Percentiles rank a stretch among this genome's conserved stretches.
Evolutionary conservation across 2,888 invertebrate genomes (phyloP).

Genomic region (Aleiodes testaceus): DNA sequence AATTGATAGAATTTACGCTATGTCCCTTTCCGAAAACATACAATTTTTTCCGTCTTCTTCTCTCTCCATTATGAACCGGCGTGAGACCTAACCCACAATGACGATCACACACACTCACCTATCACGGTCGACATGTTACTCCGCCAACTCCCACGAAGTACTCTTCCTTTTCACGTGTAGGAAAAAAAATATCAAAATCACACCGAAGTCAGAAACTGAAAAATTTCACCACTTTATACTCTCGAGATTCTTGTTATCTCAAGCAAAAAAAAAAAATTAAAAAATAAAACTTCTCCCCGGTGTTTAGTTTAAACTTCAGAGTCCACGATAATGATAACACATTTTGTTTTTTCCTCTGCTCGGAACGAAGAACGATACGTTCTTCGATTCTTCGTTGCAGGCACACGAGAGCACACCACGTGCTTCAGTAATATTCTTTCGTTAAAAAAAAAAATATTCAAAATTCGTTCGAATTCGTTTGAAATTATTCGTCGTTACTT

Average conservation of each 20-base stretch:
- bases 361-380: background rate
- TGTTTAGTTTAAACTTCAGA: background rate
- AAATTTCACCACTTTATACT: background rate
- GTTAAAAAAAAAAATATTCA: no score
- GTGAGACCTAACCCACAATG: background rate
- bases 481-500: background rate
- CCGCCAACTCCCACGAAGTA: conserved; percentile 11
- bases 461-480: conserved; percentile 6
- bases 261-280: background rate
- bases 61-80: background rate
- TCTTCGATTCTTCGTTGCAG: background rate
- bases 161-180: background rate
- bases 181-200: background rate
- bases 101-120: conserved; percentile 58
- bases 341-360: background rate
- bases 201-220: background rate
- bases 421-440: background rate
- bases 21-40: conserved; percentile 32
- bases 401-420: conserved; percentile 10
- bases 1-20: background rate
- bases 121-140: conserved; percentile 61
- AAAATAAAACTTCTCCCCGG: conserved; percentile 2
- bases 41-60: background rate
- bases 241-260: background rate
- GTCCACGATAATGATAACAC: background rate